Conservation (phyloP, 1,140 invertebrate species). For the Drosophila sechellia region DNA sequence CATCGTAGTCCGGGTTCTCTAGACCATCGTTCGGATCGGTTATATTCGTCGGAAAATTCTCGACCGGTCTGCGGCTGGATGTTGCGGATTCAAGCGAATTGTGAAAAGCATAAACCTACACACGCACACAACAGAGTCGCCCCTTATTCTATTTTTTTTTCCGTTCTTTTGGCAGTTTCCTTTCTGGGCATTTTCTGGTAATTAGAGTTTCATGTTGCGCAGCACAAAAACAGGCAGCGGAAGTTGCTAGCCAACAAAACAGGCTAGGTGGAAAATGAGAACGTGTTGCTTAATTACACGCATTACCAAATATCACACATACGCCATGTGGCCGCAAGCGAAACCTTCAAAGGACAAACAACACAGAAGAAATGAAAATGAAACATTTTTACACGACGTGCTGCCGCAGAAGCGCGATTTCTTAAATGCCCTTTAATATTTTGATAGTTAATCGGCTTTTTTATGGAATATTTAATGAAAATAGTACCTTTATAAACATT, state of each 20-base stretch:
- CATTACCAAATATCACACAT: conserved; percentile 79
- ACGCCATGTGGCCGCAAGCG: conserved; percentile 52
- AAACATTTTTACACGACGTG: conserved; percentile 3
- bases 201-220: conserved; percentile 78
- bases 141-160: neutral
- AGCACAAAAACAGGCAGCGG: conserved; percentile 56
- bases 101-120: conserved; percentile 15
- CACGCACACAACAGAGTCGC: neutral
- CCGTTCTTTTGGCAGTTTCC: conserved; percentile 28
- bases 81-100: conserved; percentile 13
- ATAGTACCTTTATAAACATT: too few species aligned
- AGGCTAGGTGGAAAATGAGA: conserved; percentile 28
- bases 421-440: conserved; percentile 1
- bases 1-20: neutral
- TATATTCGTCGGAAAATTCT: neutral
- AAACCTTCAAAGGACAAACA: conserved; percentile 11
- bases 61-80: neutral
- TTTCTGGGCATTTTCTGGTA: conserved; percentile 63
- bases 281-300: conserved; percentile 76
- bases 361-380: conserved; percentile 10
- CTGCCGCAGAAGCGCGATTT: neutral
- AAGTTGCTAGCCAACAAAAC: conserved; percentile 71
- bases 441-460: neutral
- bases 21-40: neutral
- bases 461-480: neutral